These are phyloP conservation scores for Nomada flava DNA, from an alignment of 2,888 invertebrate species.

Conservation along the genomic window DNA sequence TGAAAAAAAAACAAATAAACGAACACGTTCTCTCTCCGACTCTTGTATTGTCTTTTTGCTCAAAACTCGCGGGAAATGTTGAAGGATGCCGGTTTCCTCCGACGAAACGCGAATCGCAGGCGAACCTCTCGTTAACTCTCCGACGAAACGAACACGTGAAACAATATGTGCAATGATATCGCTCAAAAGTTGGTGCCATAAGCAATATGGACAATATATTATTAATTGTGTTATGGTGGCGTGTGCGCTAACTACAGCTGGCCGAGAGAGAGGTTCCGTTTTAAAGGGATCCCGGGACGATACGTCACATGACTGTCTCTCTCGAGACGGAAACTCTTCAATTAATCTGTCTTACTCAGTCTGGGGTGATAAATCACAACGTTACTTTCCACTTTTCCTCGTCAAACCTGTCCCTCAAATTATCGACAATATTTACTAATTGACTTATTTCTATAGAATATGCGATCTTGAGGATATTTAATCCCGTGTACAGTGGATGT, in stretches of 20 bases:
- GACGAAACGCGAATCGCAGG: slow-evolving; percentile 35
- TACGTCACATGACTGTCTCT: slow-evolving; percentile 43
- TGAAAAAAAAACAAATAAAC: not conserved
- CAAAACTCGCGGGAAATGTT: slow-evolving; percentile 44
- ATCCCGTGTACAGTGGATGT: not conserved
- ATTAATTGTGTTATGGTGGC: slow-evolving; percentile 63
- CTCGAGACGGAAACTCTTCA: not conserved
- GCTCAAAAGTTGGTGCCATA: slow-evolving; percentile 78
- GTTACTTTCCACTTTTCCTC: not conserved
- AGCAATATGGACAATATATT: slow-evolving; percentile 81
- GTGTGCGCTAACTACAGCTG: slow-evolving; percentile 74
- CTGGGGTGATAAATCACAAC: not conserved
- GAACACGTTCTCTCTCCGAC: slow-evolving; percentile 43
- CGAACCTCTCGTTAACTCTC: slow-evolving; percentile 41
- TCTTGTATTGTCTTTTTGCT: slow-evolving; percentile 62
- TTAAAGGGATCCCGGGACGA: slow-evolving; percentile 50
- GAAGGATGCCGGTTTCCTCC: slow-evolving; percentile 35
- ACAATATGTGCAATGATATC: slow-evolving; percentile 62
- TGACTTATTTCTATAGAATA: not conserved
- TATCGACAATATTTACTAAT: not conserved
- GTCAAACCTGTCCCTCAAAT: not conserved
- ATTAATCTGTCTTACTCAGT: not conserved
- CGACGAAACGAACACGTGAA: not conserved
- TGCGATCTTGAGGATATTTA: too few species aligned
- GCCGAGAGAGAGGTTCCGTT: slow-evolving; percentile 62